Evolutionary conservation across 2,797 vertebrate genomes (phyloP).

Genomic region (Pantherophis alleghaniensis): DNA sequence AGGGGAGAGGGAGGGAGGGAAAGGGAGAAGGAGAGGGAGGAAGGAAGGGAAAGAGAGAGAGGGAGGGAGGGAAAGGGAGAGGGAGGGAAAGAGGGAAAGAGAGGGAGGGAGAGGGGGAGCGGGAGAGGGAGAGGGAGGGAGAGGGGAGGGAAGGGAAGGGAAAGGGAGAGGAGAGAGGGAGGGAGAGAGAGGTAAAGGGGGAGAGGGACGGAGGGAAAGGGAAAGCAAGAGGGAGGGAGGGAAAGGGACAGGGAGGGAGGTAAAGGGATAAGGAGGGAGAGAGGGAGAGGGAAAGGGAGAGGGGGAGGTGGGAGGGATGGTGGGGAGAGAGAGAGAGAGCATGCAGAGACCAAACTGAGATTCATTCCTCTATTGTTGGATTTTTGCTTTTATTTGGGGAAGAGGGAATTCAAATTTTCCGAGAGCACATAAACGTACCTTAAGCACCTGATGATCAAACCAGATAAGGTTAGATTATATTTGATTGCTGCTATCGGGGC

Average conservation of each 20-base stretch:
- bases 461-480: not conserved
- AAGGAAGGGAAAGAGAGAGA: accelerated
- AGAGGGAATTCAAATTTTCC: not conserved
- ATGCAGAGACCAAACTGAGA: not conserved
- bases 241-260: accelerated
- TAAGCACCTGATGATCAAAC: not conserved
- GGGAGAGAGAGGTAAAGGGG: no score
- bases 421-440: not conserved
- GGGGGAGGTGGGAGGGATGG: no score
- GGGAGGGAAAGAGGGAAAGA: accelerated
- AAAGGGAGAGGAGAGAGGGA: accelerated
- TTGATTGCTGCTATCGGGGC: not conserved
- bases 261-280: accelerated
- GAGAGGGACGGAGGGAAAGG: no score
- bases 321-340: no score
- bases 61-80: no score
- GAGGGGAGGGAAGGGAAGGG: no score
- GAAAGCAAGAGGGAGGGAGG: no score
- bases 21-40: no score
- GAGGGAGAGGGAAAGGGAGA: no score
- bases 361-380: not conserved
- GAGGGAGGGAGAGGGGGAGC: no score
- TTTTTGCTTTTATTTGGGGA: not conserved
- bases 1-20: no score
- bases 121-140: no score